Percentiles rank a stretch among this genome's conserved stretches.
phyloP scores from a whole-genome alignment of 2,113 vertebrate genomes.

The Odocoileus virginianus region DNA sequence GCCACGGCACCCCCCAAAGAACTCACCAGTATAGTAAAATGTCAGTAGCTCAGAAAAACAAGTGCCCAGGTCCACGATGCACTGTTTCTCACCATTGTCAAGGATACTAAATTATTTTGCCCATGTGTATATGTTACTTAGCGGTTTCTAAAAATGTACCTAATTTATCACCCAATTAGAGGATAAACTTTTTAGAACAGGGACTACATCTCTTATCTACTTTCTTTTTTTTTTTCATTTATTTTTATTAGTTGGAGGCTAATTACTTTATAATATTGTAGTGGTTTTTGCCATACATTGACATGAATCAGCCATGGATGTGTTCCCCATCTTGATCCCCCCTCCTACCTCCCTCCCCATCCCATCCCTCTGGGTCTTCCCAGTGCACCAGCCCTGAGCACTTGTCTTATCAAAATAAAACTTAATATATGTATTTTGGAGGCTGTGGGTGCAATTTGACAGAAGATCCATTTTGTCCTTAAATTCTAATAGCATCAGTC shows the following conservation, averaged over 20 bases:
- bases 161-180: neutral
- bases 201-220: neutral
- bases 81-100: neutral
- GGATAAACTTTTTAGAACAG: neutral
- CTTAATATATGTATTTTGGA: neutral
- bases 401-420: neutral
- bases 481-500: neutral
- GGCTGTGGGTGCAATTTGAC: neutral
- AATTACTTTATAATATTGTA: no score
- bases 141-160: neutral
- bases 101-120: neutral
- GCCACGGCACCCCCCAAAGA: neutral
- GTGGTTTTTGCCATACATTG: no score
- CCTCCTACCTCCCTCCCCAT: no score
- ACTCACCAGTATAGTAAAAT: neutral
- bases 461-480: neutral
- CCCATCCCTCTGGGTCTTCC: no score
- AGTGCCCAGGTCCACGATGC: neutral
- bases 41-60: slow-evolving; percentile 3
- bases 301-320: no score
- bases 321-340: no score
- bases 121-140: neutral
- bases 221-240: neutral
- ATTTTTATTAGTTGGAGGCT: no score
- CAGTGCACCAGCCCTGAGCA: no score